A percentile compares a stretch with the other conserved stretches of the same genome.
These are phyloP conservation scores for Drosophila arizonae DNA, from an alignment of 1,140 invertebrate species.

Conservation along the genomic window DNA sequence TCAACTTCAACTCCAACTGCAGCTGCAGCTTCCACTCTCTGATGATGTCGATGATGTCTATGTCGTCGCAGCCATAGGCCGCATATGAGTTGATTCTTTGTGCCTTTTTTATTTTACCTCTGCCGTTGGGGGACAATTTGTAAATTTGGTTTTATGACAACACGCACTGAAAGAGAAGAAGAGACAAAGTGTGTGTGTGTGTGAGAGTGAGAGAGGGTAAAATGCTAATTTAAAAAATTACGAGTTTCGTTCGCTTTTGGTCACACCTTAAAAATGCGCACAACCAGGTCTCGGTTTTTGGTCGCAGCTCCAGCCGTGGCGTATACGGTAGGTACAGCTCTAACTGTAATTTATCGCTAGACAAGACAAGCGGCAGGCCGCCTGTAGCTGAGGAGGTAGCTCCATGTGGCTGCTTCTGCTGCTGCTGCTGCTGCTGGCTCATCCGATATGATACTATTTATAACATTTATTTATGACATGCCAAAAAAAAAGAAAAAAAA, in stretches of 20 bases:
- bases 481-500: constrained; percentile 12
- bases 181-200: too few relatives aligned
- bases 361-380: constrained; percentile 75
- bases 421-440: constrained; percentile 11
- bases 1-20: not conserved
- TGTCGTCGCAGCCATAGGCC: constrained; percentile 53
- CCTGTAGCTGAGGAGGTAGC: constrained; percentile 51
- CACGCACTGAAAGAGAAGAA: constrained; percentile 14
- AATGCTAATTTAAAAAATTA: constrained; percentile 83
- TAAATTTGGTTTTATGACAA: constrained; percentile 82
- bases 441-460: constrained; percentile 60
- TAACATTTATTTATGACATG: constrained; percentile 69
- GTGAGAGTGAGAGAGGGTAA: constrained; percentile 29
- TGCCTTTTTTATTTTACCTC: constrained; percentile 28
- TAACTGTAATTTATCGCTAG: constrained; percentile 81
- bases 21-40: constrained; percentile 3
- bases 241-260: constrained; percentile 80
- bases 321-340: constrained; percentile 78
- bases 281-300: constrained; percentile 31
- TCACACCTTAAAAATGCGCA: constrained; percentile 79
- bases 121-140: constrained; percentile 70
- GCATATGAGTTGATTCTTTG: constrained; percentile 74
- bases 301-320: constrained; percentile 13
- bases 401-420: constrained; percentile 6
- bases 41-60: constrained; percentile 72